Evolutionary conservation across 2,888 invertebrate genomes (phyloP).

Genomic region (Argyra leucocephala): DNA sequence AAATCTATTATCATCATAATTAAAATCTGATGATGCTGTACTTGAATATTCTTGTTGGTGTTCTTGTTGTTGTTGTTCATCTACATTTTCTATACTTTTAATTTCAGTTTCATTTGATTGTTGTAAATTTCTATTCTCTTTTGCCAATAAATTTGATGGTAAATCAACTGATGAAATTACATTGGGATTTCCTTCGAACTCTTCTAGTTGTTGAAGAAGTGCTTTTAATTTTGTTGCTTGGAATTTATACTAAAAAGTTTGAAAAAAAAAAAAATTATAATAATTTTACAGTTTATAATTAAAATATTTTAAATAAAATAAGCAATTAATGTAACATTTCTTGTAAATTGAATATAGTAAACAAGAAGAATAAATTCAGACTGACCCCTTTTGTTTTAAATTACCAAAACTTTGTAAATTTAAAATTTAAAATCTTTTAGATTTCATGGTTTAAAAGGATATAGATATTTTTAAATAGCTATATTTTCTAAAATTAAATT

Average conservation of each 20-base stretch:
- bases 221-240: constrained; percentile 41
- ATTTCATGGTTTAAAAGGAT: too few species aligned
- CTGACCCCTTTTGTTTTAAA: too few species aligned
- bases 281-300: too few species aligned
- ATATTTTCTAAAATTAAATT: too few species aligned
- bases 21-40: background rate
- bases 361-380: too few species aligned
- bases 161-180: background rate
- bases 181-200: background rate
- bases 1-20: background rate
- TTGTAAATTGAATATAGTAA: too few species aligned
- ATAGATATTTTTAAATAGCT: too few species aligned
- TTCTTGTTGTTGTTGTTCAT: background rate
- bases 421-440: too few species aligned
- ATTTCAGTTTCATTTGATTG: background rate
- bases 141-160: constrained; percentile 14
- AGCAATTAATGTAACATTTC: too few species aligned
- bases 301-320: too few species aligned
- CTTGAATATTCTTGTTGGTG: background rate
- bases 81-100: background rate
- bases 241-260: constrained; percentile 34
- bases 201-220: constrained; percentile 28
- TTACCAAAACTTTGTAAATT: too few species aligned
- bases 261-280: constrained; percentile 13
- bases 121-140: constrained; percentile 14